A percentile compares a stretch with the other conserved stretches of the same genome.
Evolutionary conservation across 2,888 invertebrate genomes (phyloP).

Genomic region (Epistrophe grossulariae): DNA sequence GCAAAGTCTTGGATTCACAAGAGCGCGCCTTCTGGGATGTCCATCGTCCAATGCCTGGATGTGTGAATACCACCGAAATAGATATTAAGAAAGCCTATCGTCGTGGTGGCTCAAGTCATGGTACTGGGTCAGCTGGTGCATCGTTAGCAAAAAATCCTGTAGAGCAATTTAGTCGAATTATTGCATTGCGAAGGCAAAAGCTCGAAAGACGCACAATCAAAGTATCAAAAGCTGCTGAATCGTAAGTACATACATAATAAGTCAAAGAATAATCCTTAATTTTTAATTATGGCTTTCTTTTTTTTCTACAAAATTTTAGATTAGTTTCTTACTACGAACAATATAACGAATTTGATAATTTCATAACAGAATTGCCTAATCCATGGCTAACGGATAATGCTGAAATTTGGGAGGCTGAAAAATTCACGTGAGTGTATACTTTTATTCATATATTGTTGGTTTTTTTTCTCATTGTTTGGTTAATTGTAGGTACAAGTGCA

Average conservation of each 20-base stretch:
- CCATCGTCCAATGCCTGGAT: constrained; percentile 99
- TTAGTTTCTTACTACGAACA: constrained; percentile 97
- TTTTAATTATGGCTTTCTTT: neutral
- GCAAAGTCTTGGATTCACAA: constrained; percentile 99
- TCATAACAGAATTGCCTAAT: constrained; percentile 97
- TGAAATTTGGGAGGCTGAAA: constrained; percentile 99
- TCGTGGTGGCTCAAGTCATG: constrained; percentile 83
- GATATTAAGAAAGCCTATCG: constrained; percentile 98
- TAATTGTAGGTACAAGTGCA: no score
- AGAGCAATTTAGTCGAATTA: constrained; percentile 86
- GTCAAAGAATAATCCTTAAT: neutral
- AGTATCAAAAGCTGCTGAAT: constrained; percentile 96
- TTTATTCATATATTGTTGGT: neutral
- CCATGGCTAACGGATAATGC: constrained; percentile 98
- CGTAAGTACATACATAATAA: constrained; percentile 86
- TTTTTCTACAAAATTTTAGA: constrained; percentile 83
- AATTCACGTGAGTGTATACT: constrained; percentile 88
- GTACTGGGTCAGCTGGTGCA: constrained; percentile 83
- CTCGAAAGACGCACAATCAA: constrained; percentile 94
- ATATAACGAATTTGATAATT: constrained; percentile 97
- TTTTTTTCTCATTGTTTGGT: neutral
- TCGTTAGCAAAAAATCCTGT: constrained; percentile 83
- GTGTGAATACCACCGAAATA: constrained; percentile 99
- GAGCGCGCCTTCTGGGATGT: constrained; percentile 99
- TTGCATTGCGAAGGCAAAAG: constrained; percentile 90